Evolutionary conservation across 1,140 invertebrate genomes (phyloP).

Genomic region (Megalopta genalis): DNA sequence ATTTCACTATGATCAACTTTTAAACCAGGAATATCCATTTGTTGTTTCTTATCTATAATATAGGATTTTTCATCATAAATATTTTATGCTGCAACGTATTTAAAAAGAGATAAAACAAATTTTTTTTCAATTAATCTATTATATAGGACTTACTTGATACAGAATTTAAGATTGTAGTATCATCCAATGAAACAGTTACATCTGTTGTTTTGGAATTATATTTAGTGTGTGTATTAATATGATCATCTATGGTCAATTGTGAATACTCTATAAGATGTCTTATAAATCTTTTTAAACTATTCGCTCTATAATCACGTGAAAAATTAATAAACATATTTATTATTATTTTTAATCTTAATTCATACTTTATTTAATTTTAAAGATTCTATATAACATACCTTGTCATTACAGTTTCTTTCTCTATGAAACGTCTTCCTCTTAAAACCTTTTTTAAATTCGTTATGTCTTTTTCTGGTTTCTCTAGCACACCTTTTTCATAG

Average conservation of each 20-base stretch:
- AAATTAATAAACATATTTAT: slow-evolving; percentile 23
- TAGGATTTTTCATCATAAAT: slow-evolving; percentile 38
- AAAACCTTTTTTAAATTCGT: slow-evolving; percentile 73
- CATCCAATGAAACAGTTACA: slow-evolving; percentile 63
- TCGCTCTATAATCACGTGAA: slow-evolving; percentile 78
- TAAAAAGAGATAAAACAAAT: background rate
- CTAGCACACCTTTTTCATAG: slow-evolving; percentile 82
- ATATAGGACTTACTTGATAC: slow-evolving; percentile 42
- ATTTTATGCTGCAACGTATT: slow-evolving; percentile 55
- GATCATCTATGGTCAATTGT: slow-evolving; percentile 84
- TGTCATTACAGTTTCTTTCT: slow-evolving; percentile 70
- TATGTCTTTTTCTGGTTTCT: slow-evolving; percentile 84
- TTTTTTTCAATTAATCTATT: background rate
- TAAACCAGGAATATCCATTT: slow-evolving; percentile 66
- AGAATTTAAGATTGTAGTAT: slow-evolving; percentile 38
- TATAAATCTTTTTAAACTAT: slow-evolving; percentile 94
- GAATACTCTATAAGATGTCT: slow-evolving; percentile 91
- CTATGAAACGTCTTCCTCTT: slow-evolving; percentile 67
- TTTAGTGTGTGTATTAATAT: slow-evolving; percentile 72
- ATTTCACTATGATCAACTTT: slow-evolving; percentile 63
- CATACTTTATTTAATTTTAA: background rate
- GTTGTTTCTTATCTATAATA: slow-evolving; percentile 62
- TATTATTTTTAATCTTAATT: background rate
- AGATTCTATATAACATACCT: slow-evolving; percentile 59
- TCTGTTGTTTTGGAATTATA: slow-evolving; percentile 66